phyloP scores from a whole-genome alignment of 2,113 vertebrate species.

The Anguilla rostrata region DNA sequence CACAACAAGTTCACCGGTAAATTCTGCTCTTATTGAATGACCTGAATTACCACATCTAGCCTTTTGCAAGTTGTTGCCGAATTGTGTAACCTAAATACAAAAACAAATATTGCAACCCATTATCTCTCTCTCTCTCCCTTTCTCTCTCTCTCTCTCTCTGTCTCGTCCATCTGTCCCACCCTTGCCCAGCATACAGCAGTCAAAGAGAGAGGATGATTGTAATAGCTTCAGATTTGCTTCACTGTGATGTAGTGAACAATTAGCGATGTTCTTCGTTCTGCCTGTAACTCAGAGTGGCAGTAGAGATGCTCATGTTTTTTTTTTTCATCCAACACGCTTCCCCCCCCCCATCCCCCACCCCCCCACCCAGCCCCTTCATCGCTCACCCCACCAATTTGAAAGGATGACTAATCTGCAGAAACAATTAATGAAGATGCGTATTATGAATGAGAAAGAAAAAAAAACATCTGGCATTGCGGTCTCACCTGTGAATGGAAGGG shows the following conservation, averaged over 20 bases:
- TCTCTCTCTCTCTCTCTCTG: neutral
- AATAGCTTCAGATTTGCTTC: neutral
- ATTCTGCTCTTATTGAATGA: too few species aligned
- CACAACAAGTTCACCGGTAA: too few species aligned
- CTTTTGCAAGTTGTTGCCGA: too few species aligned
- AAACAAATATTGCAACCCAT: too few species aligned
- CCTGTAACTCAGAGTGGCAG: neutral
- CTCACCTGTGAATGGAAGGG: neutral
- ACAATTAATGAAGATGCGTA: neutral
- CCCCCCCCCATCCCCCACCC: too few species aligned
- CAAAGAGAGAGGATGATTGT: neutral
- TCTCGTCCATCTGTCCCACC: neutral
- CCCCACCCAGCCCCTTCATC: too few species aligned
- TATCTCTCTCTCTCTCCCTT: too few species aligned
- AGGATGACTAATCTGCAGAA: slow-evolving; percentile 1
- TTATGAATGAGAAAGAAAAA: neutral
- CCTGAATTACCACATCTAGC: too few species aligned
- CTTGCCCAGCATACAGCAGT: neutral
- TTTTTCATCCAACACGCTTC: neutral
- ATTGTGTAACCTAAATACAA: too few species aligned
- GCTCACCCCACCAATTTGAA: neutral
- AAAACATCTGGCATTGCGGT: neutral
- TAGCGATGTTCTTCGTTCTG: neutral
- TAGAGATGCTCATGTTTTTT: neutral
- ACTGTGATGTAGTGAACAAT: neutral